Base-by-base conservation (phyloP, 2,888 invertebrate species). In the Neria commutata region DNA sequence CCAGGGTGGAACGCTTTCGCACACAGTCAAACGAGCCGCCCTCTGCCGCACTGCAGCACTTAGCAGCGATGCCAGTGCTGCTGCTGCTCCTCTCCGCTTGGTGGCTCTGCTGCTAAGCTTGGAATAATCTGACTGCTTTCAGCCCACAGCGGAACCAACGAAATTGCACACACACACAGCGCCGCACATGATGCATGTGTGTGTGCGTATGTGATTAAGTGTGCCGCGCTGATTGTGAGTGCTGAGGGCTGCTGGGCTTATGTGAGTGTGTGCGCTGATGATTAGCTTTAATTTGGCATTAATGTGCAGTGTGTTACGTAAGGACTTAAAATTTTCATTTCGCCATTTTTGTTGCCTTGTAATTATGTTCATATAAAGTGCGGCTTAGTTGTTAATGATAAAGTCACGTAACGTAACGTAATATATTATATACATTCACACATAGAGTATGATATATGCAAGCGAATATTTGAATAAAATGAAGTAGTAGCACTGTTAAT, bases 11-110 rank as follows among this genome's bases (percentile, higher is more conserved):
- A 62, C 75, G 74, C 61, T 79, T 79, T 63, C 72, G 61, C 57
- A 82, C 82, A 2, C 66, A 76, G 21, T 77, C 79, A 6, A 76
- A 78, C 60, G 80, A 79, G 53, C 80, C 77, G 3, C 72, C 76
- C 2, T 65, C 68, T 1, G 46, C 70, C 0, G 68, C 45, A 1
- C 16, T 53, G 1, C 45, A 50, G 17, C 33, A 33, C 26, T 45
- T 47, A 49, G 33, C 25, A 29, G 23, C 46, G 52, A 26, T 53
- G 10, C 23, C 53, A 23, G 23, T 67, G 8, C 46, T 25, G 45
- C 47, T 53, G 37, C 17, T 67, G 23, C 45, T 64, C 16, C 10
- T 14, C 16, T 19, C 6, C 25, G 3, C 40, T 19, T 56, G 16
- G 52, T 56, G 4, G 26, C 57, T 51, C 34, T 66, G 53, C 45